Conservation (phyloP, 2,888 invertebrate genomes). For the Lysandra bellargus region DNA sequence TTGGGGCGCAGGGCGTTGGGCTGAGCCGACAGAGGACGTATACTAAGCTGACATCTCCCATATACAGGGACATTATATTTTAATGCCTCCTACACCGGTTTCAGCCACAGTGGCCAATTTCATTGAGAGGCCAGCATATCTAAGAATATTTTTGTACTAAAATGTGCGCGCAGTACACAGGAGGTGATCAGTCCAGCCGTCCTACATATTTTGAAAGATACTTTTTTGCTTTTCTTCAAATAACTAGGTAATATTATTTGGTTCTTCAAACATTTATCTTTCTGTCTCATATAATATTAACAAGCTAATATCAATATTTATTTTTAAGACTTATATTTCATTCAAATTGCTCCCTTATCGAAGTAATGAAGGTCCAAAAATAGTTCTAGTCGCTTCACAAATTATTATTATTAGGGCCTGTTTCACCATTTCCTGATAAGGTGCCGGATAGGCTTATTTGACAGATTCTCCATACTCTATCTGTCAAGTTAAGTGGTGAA, state of each 20-base stretch:
- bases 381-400: not conserved
- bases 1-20: constrained; percentile 8
- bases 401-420: not conserved
- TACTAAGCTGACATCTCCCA: constrained; percentile 43
- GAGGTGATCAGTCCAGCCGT: no score
- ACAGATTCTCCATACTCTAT: no score
- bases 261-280: no score
- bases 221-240: no score
- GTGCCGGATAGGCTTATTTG: no score
- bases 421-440: no score
- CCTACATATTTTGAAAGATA: not conserved
- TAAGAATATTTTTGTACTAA: not conserved
- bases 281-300: not conserved
- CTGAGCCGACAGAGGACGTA: constrained; percentile 44
- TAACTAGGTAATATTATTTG: no score
- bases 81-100: no score
- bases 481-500: no score
- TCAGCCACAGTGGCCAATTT: not conserved
- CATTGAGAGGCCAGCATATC: not conserved
- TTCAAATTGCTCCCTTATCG: not conserved
- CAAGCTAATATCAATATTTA: not conserved
- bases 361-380: not conserved
- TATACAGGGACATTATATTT: constrained; percentile 25
- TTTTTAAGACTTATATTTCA: not conserved
- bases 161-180: not conserved